Evolutionary conservation across 2,113 vertebrate species (phyloP), one percentile per base, ranked within the genome.

Genomic region (Oncorhynchus masou): DNA sequence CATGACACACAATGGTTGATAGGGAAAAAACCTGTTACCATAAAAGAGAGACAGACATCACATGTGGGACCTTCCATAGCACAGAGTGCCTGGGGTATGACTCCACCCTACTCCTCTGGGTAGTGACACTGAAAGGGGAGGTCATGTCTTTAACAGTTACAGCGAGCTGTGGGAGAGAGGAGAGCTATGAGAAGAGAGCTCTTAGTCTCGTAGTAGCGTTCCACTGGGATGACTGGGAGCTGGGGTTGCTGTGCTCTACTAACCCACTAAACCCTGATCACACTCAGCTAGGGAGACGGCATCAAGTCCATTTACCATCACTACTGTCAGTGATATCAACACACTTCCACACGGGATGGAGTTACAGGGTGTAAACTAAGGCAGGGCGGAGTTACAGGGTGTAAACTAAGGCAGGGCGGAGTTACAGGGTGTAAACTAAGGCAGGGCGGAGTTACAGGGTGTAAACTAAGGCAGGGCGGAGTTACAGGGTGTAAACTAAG

Each of bases 251-350:
- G 4, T 8, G 48, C 66, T 75, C 72, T 60, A 48, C 48, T 80
- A 71, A 71, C 76, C 75, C 62, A 81, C 24, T 75, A 66, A 72
- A 78, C 73, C 71, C 45, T 29, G 51, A 75, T 15, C 3, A 68
- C 73, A 79, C 65, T 70, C 59, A 22, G 13, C n/a, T 60, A 74
- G 75, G 12, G 65, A 6, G 65, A 27, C 3, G 3, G 11, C 34
- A 59, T 81, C 67, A 62, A 67, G 73, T 66, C 54, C 22, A 66
- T 73, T 71, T 20, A 68, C 24, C 22, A 68, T 74, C 39, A 45
- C 39, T 45, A 45, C 9, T 45, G 39, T 64, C 72, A 73, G 19
- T 60, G 66, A 39, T 68, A 22, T 31, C 74, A 72, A 73, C 15
- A 34, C 25, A 49, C 57, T 27, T 22, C 11, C 59, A 67, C 1